Evolutionary conservation across 2,113 vertebrate species (phyloP).

Genomic region (Ovibos moschatus): DNA sequence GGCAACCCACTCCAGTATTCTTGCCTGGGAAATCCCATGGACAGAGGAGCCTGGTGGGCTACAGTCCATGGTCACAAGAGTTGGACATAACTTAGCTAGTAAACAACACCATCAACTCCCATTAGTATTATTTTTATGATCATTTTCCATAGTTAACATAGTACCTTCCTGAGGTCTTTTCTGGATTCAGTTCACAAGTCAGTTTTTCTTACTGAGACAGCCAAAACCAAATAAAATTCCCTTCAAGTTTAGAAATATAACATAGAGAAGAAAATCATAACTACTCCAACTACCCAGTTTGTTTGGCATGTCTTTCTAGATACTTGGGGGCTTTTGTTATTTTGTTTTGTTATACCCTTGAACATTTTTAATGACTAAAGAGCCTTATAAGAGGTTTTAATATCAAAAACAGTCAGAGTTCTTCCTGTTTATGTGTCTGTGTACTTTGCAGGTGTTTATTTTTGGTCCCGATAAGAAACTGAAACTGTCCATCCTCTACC

Average conservation of each 20-base stretch:
- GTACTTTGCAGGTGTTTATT: constrained; percentile 89
- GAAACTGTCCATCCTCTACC: constrained; percentile 97
- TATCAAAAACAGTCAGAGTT: not conserved
- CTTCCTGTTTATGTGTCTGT: not conserved
- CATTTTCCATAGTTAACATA: not conserved
- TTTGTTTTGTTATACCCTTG: not conserved
- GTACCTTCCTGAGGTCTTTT: not conserved
- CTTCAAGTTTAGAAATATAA: not conserved
- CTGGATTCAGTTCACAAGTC: not conserved
- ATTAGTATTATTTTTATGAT: not conserved
- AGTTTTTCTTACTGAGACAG: not conserved
- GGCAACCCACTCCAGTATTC: not conserved
- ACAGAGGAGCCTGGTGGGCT: not conserved
- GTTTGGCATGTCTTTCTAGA: not conserved
- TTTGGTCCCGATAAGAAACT: constrained; percentile 96
- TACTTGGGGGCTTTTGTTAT: not conserved
- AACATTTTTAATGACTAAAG: not conserved
- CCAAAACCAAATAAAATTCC: not conserved
- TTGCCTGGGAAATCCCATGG: not conserved
- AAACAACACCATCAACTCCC: not conserved
- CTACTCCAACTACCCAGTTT: not conserved
- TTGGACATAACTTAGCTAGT: not conserved
- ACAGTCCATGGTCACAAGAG: not conserved
- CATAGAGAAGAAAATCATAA: not conserved
- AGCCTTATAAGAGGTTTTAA: not conserved